Base-by-base conservation (phyloP, 2,888 invertebrate species). In the Pelosia muscerda region DNA sequence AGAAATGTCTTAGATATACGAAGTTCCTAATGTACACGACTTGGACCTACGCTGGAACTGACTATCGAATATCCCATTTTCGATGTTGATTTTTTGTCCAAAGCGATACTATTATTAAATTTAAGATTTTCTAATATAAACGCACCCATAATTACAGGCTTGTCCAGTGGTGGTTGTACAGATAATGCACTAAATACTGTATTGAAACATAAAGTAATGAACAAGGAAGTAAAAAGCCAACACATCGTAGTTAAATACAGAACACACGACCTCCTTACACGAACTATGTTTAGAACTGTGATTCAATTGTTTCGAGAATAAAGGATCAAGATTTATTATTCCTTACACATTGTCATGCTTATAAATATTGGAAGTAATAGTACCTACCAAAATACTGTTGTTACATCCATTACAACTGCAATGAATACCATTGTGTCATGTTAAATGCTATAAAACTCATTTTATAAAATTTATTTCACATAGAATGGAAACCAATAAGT, bases 71-170 rank as follows among this genome's bases (percentile, higher is more conserved):
- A n/a, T n/a, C n/a, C n/a, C n/a, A n/a, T n/a, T n/a, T n/a, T n/a
- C n/a, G n/a, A n/a, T n/a, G n/a, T n/a, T n/a, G n/a, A n/a, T n/a
- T n/a, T n/a, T n/a, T n/a, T n/a, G n/a, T n/a, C n/a, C n/a, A n/a
- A n/a, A n/a, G n/a, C n/a, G n/a, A n/a, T n/a, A n/a, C n/a, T n/a
- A n/a, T n/a, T n/a, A n/a, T n/a, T n/a, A n/a, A n/a, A n/a, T n/a
- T n/a, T n/a, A n/a, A n/a, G n/a, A n/a, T n/a, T n/a, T n/a, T 8
- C 28, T 22, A 58, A 57, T 54, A 9, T 8, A 54, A 15, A 25
- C 64, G 57, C 22, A 71, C 71, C 63, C 26, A 60, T 57, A 63
- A 42, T 28, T n/a, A 22, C 9, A 13, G 71, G 71, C 26, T 71
- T 71, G 6, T 54, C 54, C n/a, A 53, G 26, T 23, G 63, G 56